A percentile compares a stretch with the other conserved stretches of the same genome.
phyloP scores from a whole-genome alignment of 2,797 vertebrate genomes.

The Sebastes glaucus region DNA sequence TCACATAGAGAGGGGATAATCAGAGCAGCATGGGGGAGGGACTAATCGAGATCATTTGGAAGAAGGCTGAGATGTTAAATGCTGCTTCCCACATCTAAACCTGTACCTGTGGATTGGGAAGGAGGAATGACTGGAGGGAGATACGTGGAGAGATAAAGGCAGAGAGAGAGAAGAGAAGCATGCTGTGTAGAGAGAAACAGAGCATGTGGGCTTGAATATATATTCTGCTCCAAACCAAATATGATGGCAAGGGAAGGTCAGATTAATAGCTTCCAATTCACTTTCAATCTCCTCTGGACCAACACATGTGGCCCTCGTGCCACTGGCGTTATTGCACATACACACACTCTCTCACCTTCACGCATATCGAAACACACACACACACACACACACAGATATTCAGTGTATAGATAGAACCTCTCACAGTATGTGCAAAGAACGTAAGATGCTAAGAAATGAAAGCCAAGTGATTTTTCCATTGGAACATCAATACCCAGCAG shows the following conservation, averaged over 20 bases:
- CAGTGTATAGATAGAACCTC: not conserved
- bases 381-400: not conserved
- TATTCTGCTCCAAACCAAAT: constrained; percentile 44
- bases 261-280: constrained; percentile 71
- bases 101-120: constrained; percentile 4
- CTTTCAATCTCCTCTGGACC: constrained; percentile 63
- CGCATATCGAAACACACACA: not conserved
- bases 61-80: constrained; percentile 16
- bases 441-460: no score
- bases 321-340: constrained; percentile 10
- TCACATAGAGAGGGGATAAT: constrained; percentile 20
- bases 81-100: constrained; percentile 1
- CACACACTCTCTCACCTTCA: not conserved
- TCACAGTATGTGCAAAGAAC: no score
- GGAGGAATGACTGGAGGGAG: not conserved
- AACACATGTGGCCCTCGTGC: constrained; percentile 60
- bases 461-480: not conserved
- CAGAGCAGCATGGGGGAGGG: constrained; percentile 4
- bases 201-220: not conserved
- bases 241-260: constrained; percentile 46
- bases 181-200: not conserved
- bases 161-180: not conserved
- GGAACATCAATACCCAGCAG: no score
- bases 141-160: not conserved
- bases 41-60: constrained; percentile 22